Conservation (phyloP, 1,140 invertebrate species). For the Drosophila elegans region DNA sequence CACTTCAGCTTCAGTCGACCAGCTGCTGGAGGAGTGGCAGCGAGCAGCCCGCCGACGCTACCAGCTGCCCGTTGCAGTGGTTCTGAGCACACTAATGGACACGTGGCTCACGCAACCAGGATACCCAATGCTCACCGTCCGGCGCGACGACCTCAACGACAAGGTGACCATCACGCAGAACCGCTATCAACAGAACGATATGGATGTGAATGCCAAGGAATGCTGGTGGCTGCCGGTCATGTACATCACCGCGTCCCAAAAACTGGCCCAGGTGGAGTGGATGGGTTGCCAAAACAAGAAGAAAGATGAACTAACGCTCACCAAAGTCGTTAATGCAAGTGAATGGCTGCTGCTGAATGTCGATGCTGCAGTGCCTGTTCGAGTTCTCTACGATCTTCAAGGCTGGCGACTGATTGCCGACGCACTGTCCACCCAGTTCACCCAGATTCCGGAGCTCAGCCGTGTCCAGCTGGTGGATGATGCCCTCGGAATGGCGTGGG, state of each 20-base stretch:
- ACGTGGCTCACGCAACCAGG: slow-evolving; percentile 92
- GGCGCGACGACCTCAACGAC: slow-evolving; percentile 86
- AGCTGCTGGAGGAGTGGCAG: slow-evolving; percentile 91
- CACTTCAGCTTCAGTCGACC: slow-evolving; percentile 90
- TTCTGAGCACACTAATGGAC: slow-evolving; percentile 89
- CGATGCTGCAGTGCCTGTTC: slow-evolving; percentile 86
- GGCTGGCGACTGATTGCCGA: slow-evolving; percentile 88
- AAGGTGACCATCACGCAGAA: slow-evolving; percentile 85
- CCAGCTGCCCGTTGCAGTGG: slow-evolving; percentile 85
- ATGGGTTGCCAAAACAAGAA: slow-evolving; percentile 74
- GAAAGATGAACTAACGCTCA: slow-evolving; percentile 22
- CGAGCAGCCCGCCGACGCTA: slow-evolving; percentile 85
- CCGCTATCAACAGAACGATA: slow-evolving; percentile 73
- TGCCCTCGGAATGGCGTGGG: slow-evolving; percentile 89
- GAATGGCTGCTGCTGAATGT: slow-evolving; percentile 88
- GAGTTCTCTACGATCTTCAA: slow-evolving; percentile 89
- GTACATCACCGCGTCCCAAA: slow-evolving; percentile 87
- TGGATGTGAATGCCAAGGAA: neutral
- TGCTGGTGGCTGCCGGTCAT: slow-evolving; percentile 87
- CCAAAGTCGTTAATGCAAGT: slow-evolving; percentile 42
- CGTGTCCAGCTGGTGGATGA: slow-evolving; percentile 92
- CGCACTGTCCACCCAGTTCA: slow-evolving; percentile 85
- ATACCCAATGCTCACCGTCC: slow-evolving; percentile 91
- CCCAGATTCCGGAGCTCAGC: slow-evolving; percentile 88
- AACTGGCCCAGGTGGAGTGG: slow-evolving; percentile 87